Percentiles rank a stretch among this genome's conserved stretches.
These are phyloP conservation scores for Hypsopygia costalis DNA, from an alignment of 2,888 invertebrate genomes.

Conservation along the genomic window DNA sequence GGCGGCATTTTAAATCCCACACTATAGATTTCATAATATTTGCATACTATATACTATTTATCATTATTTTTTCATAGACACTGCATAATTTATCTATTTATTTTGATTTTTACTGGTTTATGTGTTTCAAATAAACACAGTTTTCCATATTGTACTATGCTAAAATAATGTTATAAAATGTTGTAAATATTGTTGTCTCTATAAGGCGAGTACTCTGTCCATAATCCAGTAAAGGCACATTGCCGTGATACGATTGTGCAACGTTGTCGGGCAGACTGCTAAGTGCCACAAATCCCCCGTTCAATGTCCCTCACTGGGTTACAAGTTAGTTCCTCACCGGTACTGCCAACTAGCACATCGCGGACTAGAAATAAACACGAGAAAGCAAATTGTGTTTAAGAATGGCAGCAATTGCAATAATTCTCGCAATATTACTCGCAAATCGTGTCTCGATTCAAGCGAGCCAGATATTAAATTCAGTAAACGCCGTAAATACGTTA, in stretches of 20 bases:
- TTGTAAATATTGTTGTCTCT: too few species aligned
- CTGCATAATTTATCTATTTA: too few species aligned
- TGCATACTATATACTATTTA: too few species aligned
- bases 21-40: too few species aligned
- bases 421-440: conserved; percentile 44
- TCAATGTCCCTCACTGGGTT: conserved; percentile 40
- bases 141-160: too few species aligned
- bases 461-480: conserved; percentile 28
- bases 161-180: too few species aligned
- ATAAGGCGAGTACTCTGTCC: conserved; percentile 31
- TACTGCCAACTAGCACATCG: conserved; percentile 34
- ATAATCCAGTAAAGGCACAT: conserved; percentile 64
- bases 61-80: too few species aligned
- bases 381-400: conserved; percentile 33
- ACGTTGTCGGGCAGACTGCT: conserved; percentile 69
- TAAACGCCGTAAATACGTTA: conserved; percentile 44
- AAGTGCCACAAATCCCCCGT: conserved; percentile 77
- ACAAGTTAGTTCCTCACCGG: conserved; percentile 39
- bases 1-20: too few species aligned
- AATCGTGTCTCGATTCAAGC: conserved; percentile 45
- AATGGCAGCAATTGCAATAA: conserved; percentile 45
- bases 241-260: conserved; percentile 64
- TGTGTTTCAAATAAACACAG: too few species aligned
- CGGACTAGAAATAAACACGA: conserved; percentile 18
- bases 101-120: too few species aligned